Conservation (phyloP, 2,797 vertebrate species). For the Pipistrellus pipistrellus region DNA sequence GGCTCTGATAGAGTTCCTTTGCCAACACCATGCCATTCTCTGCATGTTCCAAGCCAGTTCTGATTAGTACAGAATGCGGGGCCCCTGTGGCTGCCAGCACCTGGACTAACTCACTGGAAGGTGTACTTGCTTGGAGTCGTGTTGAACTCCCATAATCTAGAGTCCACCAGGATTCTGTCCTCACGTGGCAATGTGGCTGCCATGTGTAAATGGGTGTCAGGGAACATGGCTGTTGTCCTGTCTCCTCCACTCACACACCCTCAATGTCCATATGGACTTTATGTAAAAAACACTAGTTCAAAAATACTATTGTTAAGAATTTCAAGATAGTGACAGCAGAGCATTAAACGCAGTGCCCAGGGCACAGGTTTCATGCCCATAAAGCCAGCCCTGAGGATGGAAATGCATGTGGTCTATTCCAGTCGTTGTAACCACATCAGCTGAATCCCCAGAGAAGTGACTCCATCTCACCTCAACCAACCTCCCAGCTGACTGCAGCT, state of each 20-base stretch:
- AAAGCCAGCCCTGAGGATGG: not conserved
- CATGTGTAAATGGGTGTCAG: rapidly evolving
- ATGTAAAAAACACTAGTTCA: not conserved
- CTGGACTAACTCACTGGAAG: not conserved
- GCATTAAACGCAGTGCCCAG: not conserved
- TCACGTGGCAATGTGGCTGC: too few relatives aligned
- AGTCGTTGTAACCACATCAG: not conserved
- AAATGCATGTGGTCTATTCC: not conserved
- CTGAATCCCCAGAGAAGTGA: not conserved
- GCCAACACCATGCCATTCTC: not conserved
- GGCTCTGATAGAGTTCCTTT: not conserved
- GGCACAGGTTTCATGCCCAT: not conserved
- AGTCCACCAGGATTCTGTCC: not conserved
- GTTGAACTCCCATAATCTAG: not conserved
- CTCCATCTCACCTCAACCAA: too few relatives aligned
- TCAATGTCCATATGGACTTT: not conserved
- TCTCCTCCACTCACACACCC: not conserved
- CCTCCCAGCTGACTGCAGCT: not conserved
- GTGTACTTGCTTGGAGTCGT: not conserved
- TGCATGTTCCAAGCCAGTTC: not conserved
- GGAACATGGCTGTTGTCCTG: rapidly evolving
- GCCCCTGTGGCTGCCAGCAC: too few relatives aligned
- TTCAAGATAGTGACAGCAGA: not conserved
- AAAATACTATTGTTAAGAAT: constrained; percentile 15
- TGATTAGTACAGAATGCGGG: constrained; percentile 3